Evolutionary conservation across 2,888 invertebrate genomes (phyloP).

Genomic region (Lasioglossum figueresi): DNA sequence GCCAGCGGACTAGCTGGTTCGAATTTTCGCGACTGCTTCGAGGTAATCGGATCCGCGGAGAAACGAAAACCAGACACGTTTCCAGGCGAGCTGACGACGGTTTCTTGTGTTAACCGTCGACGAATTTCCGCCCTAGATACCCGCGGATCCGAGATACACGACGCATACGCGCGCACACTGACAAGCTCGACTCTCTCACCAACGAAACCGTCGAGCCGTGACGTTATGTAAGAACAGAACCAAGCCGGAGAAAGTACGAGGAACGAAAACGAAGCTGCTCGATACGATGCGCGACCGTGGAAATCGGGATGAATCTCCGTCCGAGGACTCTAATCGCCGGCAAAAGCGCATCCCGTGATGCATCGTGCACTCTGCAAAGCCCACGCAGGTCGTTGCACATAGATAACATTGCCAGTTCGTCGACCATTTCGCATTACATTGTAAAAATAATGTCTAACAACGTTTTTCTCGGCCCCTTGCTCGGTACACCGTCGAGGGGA

Average conservation of each 20-base stretch:
- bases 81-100: not conserved
- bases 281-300: not conserved
- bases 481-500: too few relatives aligned
- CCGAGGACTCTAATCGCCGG: slow-evolving; percentile 2
- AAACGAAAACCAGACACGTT: slow-evolving; percentile 7
- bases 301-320: slow-evolving; percentile 7
- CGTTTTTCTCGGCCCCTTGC: too few relatives aligned
- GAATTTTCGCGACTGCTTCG: not conserved
- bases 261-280: slow-evolving; percentile 4
- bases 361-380: not conserved
- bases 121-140: slow-evolving; percentile 7
- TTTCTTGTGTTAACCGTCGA: not conserved
- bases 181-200: slow-evolving; percentile 10
- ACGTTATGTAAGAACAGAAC: slow-evolving; percentile 52
- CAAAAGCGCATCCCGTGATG: not conserved
- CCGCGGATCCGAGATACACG: not conserved
- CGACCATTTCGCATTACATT: not conserved
- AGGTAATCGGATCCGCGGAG: not conserved
- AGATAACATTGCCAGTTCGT: not conserved
- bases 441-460: not conserved
- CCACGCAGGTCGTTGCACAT: not conserved
- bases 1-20: not conserved
- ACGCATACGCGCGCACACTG: not conserved
- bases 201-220: slow-evolving; percentile 60
- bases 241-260: slow-evolving; percentile 65